Conservation (phyloP, 2,797 vertebrate genomes). For the Simalia tracyae region DNA sequence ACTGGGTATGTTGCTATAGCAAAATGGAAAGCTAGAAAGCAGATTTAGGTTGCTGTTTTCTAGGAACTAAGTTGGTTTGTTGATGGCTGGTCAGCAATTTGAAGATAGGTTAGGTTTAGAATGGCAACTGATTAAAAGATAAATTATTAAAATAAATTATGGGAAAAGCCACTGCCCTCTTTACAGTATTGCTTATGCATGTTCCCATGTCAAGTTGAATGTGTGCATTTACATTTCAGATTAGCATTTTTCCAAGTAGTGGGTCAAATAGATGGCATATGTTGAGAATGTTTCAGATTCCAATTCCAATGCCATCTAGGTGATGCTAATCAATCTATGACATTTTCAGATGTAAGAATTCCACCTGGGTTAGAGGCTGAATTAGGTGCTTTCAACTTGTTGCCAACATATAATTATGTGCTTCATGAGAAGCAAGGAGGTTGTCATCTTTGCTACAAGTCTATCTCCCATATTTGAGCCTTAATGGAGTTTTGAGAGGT, state of each 20-base stretch:
- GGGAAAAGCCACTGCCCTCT: not conserved
- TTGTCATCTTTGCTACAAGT: not conserved
- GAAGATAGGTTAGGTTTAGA: not conserved
- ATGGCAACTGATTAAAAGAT: not conserved
- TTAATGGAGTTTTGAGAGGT: not conserved
- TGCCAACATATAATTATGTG: not conserved
- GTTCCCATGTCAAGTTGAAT: not conserved
- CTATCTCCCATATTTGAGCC: not conserved
- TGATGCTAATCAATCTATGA: not conserved
- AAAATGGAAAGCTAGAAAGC: not conserved
- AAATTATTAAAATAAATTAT: not conserved
- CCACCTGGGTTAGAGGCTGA: not conserved
- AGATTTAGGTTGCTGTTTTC: not conserved
- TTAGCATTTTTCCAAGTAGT: not conserved
- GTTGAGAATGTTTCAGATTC: not conserved
- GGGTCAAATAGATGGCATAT: not conserved
- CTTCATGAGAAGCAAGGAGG: not conserved
- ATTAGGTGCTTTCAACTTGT: not conserved
- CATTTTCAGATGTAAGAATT: not conserved
- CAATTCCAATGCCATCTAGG: not conserved
- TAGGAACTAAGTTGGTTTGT: not conserved
- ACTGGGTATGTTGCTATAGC: not conserved
- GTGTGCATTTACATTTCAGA: not conserved
- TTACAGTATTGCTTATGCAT: not conserved
- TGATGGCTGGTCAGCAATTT: not conserved